A percentile compares a stretch with the other conserved stretches of the same genome.
Evolutionary conservation across 2,888 invertebrate genomes (phyloP).

Genomic region (Doris montereyensis): DNA sequence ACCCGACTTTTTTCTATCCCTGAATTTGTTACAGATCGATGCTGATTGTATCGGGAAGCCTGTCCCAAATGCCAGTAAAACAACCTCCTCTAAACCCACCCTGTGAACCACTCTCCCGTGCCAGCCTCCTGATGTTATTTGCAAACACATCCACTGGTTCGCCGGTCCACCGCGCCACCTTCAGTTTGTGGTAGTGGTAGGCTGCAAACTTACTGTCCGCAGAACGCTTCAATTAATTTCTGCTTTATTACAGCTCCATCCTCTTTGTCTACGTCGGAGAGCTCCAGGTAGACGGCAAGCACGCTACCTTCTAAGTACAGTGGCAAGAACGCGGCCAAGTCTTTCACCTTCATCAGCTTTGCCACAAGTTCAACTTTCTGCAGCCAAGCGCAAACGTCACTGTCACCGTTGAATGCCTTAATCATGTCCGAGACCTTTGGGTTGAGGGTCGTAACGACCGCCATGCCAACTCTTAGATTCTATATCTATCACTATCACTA

Average conservation of each 20-base stretch:
- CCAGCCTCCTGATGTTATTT: not conserved
- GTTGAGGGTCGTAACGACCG: too few relatives aligned
- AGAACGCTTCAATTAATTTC: not conserved
- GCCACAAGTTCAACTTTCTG: too few relatives aligned
- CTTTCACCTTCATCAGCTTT: too few relatives aligned
- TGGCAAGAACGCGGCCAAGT: too few relatives aligned
- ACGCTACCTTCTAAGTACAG: not conserved
- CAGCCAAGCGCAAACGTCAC: too few relatives aligned
- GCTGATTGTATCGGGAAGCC: not conserved
- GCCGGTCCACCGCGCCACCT: not conserved
- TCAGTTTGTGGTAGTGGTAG: not conserved
- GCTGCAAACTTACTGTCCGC: not conserved
- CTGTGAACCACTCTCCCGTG: not conserved
- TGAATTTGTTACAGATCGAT: not conserved
- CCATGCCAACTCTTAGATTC: too few relatives aligned
- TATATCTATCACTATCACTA: too few relatives aligned
- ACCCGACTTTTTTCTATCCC: not conserved
- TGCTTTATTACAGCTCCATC: not conserved
- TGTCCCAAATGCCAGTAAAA: not conserved
- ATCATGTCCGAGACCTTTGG: too few relatives aligned
- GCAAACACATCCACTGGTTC: not conserved
- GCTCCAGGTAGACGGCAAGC: not conserved
- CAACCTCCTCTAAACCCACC: not conserved
- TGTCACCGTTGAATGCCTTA: too few relatives aligned
- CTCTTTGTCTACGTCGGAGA: not conserved